A percentile compares a stretch with the other conserved stretches of the same genome.
Conservation (phyloP, 2,888 invertebrate genomes). For the Choristoneura rosaceana region DNA sequence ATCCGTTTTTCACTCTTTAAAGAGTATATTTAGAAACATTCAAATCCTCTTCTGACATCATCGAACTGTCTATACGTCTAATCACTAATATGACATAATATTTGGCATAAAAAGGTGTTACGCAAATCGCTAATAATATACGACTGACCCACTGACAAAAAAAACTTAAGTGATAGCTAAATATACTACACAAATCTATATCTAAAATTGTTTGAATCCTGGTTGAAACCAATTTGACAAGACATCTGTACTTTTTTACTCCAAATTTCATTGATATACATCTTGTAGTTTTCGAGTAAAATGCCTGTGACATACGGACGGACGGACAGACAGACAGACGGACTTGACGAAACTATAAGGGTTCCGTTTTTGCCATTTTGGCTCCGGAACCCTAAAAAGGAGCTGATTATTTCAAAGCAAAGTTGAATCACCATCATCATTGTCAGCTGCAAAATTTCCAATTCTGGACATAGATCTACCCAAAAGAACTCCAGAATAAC, state of each 20-base stretch:
- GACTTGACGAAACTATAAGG: too few species aligned
- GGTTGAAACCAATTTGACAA: not conserved
- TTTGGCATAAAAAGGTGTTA: slow-evolving; percentile 18
- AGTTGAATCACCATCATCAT: too few species aligned
- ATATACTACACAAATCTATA: not conserved
- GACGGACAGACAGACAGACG: too few species aligned
- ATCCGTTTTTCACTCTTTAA: too few species aligned
- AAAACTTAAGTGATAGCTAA: not conserved
- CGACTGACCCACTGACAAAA: slow-evolving; percentile 13
- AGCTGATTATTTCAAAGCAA: not conserved
- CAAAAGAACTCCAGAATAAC: too few species aligned
- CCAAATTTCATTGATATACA: too few species aligned
- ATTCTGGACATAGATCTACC: too few species aligned
- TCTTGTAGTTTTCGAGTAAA: too few species aligned
- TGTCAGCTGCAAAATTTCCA: too few species aligned
- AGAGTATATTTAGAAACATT: not conserved
- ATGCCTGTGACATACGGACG: too few species aligned
- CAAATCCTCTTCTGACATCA: not conserved
- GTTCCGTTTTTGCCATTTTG: too few species aligned
- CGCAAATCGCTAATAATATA: slow-evolving; percentile 3
- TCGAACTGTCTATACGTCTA: not conserved
- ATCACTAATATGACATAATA: slow-evolving; percentile 6
- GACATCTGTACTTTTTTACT: not conserved
- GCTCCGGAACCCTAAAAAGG: too few species aligned
- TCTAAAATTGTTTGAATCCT: not conserved